phyloP scores from a whole-genome alignment of 2,797 vertebrate genomes.

The Parauchenoglanis punctatus region DNA sequence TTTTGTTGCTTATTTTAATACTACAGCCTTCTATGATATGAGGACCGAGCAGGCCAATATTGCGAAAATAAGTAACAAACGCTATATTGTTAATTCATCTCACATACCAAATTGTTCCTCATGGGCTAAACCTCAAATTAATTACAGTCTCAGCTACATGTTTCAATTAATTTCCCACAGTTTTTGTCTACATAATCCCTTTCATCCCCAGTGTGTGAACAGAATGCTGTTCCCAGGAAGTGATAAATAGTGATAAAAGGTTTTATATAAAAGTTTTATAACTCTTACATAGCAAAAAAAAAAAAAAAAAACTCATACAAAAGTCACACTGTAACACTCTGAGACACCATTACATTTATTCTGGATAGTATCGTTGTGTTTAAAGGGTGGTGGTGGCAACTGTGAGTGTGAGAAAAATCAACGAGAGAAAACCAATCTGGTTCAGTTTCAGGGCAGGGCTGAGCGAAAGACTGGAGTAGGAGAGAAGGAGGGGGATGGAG shows the following conservation, averaged over 20 bases:
- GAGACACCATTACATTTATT: constrained; percentile 25
- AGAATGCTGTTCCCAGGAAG: not conserved
- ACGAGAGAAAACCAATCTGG: constrained; percentile 68
- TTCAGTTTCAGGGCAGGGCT: constrained; percentile 76
- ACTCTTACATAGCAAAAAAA: constrained; percentile 4
- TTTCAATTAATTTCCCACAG: constrained; percentile 18
- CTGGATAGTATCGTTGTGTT: constrained; percentile 34
- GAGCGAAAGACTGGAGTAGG: constrained; percentile 52
- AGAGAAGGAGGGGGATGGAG: constrained; percentile 27
- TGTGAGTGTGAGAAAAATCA: constrained; percentile 77
- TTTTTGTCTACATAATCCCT: constrained; percentile 1
- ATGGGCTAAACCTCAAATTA: not conserved
- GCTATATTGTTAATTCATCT: not conserved
- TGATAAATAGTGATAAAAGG: not conserved
- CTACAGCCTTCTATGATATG: not conserved
- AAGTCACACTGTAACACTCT: constrained; percentile 15
- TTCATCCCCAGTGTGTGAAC: constrained; percentile 18
- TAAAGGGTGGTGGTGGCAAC: constrained; percentile 60
- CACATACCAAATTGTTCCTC: not conserved
- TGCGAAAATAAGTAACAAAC: not conserved
- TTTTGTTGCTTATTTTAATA: not conserved
- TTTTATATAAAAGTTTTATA: not conserved
- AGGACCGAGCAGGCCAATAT: not conserved
- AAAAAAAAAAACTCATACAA: not conserved
- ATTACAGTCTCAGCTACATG: constrained; percentile 22